Evolutionary conservation across 2,797 vertebrate species (phyloP), one percentile per base, ranked within the genome.

Genomic region (Tokudaia muenninki): DNA sequence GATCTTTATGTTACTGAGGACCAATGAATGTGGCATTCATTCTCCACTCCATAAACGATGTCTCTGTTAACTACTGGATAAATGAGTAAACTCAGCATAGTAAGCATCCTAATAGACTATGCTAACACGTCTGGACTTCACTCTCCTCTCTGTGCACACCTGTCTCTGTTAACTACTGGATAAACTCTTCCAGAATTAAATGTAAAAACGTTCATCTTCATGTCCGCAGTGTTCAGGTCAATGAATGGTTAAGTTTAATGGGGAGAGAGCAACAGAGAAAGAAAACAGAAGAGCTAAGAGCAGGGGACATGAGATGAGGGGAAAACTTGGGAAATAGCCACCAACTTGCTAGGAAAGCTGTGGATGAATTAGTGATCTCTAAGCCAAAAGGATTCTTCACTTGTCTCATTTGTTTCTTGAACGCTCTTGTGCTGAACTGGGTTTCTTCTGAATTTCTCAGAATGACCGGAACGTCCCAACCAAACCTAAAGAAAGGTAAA

Each of bases 371-470:
- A 50, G 89, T 81, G 90, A 99, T 98, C 91, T 99, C 99, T 97
- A 99, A 96, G 7, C 99, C 98, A 65, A 99, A 99, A 29, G 99
- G 99, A 96, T 99, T 99, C 96, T 99, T 99, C 98, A 99, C 99
- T 98, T 99, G 99, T 95, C 99, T 99, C 99, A 99, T 99, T 26
- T 87, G 99, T 93, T 99, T 99, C 98, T 99, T 99, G 90, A 99
- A 98, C 1, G 99, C 98, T 83, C 98, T 98, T 34, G 98, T 91
- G 87, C 97, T 96, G 77, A 99, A 99, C 80, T 99, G 99, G 0
- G 98, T 97, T 90, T 99, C 99, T 96, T 99, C 99, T 0, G 99
- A 99, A 97, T 99, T 99, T 95, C 99, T 99, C 90, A 99, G 98
- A 94, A 99, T 99, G 89, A 99, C 99, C 5, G 99, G 99, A 82